Evolutionary conservation across 2,888 invertebrate genomes (phyloP), one percentile per base, ranked within the genome.

Genomic region (Lycocerus yunnanus): DNA sequence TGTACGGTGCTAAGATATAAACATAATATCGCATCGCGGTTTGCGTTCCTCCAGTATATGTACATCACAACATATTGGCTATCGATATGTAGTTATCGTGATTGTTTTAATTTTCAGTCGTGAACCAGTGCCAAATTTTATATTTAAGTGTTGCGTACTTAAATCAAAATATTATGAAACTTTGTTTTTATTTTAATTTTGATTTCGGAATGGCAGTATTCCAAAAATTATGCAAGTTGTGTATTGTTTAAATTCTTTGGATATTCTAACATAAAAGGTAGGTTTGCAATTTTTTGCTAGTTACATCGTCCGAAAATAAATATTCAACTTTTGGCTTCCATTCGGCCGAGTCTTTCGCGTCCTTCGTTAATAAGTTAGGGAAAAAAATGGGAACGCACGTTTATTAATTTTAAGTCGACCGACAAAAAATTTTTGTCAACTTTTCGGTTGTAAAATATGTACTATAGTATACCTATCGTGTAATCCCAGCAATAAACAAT

Each of bases 201-300:
- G 61, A 43, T 43, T 43, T 43, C 43, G 61, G 20, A 63, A 63
- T 63, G 61, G 61, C 18, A 16, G 11, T 20, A n/a, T 18, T 63
- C 61, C 43, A 16, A 16, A 43, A 43, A 67, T 61, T 61, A 60
- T 68, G 63, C 61, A 43, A 43, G 58, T 72, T 24, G 63, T 63
- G 68, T 63, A 67, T 72, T 27, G 58, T 72, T 61, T 61, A 63
- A 18, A 15, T 60, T 60, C 61, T 72, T 72, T 68, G 72, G 72
- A 72, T 72, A 68, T 60, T 72, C 58, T 61, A 60, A 60, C 16
- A 72, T 63, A 72, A 72, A 58, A 65, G 72, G 70, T 70, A 20
- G 20, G 68, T n/a, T 21, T n/a, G 15, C 11, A 24, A 14, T 15
- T 15, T 24, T 13, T 66, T 66, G n/a, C n/a, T n/a, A 43, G n/a